Conservation (phyloP, 2,888 invertebrate genomes). For the Aphelenchoides bicaudatus region DNA sequence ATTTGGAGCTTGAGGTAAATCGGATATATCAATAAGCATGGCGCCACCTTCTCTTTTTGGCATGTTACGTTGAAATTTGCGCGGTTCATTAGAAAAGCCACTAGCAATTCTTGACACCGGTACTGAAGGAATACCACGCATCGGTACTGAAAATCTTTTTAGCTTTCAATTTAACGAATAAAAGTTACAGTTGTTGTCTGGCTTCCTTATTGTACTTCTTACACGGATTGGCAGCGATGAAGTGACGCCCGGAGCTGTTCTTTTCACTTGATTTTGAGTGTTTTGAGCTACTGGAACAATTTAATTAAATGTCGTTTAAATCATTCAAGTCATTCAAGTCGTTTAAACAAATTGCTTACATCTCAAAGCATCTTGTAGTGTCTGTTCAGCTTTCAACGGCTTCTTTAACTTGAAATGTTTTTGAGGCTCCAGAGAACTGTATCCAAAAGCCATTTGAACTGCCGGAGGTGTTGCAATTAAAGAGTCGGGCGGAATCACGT, state of each 20-base stretch:
- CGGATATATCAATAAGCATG: conserved; percentile 37
- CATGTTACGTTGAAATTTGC: conserved; percentile 41
- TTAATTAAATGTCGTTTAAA: background rate
- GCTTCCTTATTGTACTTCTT: conserved; percentile 33
- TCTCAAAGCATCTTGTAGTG: conserved; percentile 30
- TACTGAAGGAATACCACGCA: conserved; percentile 34
- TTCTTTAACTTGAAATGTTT: conserved; percentile 33
- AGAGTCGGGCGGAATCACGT: conserved; percentile 1
- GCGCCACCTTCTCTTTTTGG: conserved; percentile 40
- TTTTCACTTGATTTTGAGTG: conserved; percentile 26
- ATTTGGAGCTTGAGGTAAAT: conserved; percentile 35
- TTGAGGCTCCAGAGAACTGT: conserved; percentile 14
- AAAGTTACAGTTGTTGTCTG: conserved; percentile 33
- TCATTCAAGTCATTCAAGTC: too few species aligned
- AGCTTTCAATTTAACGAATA: conserved; percentile 2
- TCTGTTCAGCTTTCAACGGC: conserved; percentile 29
- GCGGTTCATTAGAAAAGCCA: conserved; percentile 47
- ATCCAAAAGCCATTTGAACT: conserved; percentile 20
- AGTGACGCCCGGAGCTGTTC: conserved; percentile 27
- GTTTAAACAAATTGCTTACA: too few species aligned
- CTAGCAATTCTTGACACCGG: conserved; percentile 33
- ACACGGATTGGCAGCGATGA: conserved; percentile 36
- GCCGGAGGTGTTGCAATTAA: background rate
- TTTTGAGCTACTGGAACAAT: conserved; percentile 32
- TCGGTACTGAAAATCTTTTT: conserved; percentile 36